Conservation (phyloP, 2,113 vertebrate genomes). For the Penelope pileata region DNA sequence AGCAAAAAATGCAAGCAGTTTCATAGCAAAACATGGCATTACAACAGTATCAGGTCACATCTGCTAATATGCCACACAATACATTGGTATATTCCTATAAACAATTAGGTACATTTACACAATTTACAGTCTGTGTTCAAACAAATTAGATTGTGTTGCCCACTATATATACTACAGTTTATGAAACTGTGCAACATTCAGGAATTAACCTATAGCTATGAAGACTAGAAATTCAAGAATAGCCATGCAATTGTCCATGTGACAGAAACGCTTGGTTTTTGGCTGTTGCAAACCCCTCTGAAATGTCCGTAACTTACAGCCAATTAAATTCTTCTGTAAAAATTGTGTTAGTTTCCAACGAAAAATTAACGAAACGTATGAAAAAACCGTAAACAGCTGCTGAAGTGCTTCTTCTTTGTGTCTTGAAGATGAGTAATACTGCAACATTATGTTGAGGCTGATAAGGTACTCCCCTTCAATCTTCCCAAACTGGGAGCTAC, state of each 20-base stretch:
- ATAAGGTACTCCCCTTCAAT: slow-evolving; percentile 79
- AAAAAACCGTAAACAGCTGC: slow-evolving; percentile 75
- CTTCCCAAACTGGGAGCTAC: slow-evolving; percentile 81
- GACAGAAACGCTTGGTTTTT: slow-evolving; percentile 76
- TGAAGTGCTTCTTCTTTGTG: slow-evolving; percentile 76
- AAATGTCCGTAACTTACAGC: slow-evolving; percentile 78
- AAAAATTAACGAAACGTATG: slow-evolving; percentile 75
- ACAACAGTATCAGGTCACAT: slow-evolving; percentile 78
- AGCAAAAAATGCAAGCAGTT: slow-evolving; percentile 79
- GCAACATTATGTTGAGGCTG: slow-evolving; percentile 79
- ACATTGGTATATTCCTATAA: slow-evolving; percentile 80
- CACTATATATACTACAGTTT: slow-evolving; percentile 72
- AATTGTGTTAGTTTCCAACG: slow-evolving; percentile 77
- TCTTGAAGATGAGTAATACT: slow-evolving; percentile 81
- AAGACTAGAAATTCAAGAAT: slow-evolving; percentile 66
- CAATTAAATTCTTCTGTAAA: slow-evolving; percentile 79
- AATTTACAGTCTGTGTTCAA: slow-evolving; percentile 84
- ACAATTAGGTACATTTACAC: slow-evolving; percentile 77
- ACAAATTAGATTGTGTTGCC: slow-evolving; percentile 79
- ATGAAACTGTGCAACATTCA: slow-evolving; percentile 67
- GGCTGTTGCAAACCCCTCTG: slow-evolving; percentile 76
- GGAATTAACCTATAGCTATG: slow-evolving; percentile 62
- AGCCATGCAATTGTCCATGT: slow-evolving; percentile 75
- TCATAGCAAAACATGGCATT: slow-evolving; percentile 77
- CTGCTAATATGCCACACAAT: slow-evolving; percentile 76